Percentiles rank a stretch among this genome's conserved stretches.
Evolutionary conservation across 2,113 vertebrate species (phyloP).

Genomic region (Lanius collurio): DNA sequence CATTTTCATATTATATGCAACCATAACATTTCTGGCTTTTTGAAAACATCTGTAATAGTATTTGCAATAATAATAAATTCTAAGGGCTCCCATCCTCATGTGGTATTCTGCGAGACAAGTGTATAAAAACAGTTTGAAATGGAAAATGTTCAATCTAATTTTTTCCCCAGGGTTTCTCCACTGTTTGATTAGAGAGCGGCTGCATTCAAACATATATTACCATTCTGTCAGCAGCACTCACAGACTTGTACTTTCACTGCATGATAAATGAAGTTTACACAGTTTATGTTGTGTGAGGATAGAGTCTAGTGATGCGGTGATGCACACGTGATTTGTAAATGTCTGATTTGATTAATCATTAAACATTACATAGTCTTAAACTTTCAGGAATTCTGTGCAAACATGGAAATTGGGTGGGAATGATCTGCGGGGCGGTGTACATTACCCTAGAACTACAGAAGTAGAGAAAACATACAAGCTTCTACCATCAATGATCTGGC

Average conservation of each 20-base stretch:
- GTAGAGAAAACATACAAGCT: neutral
- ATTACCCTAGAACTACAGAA: neutral
- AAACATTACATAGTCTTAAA: neutral
- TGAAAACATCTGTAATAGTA: neutral
- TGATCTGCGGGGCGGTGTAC: neutral
- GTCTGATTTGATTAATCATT: slow-evolving; percentile 13
- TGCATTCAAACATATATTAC: slow-evolving; percentile 24
- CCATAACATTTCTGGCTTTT: neutral
- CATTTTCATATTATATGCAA: neutral
- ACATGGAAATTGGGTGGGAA: neutral
- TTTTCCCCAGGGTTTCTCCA: slow-evolving; percentile 13
- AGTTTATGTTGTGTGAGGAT: neutral
- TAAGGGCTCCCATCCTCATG: neutral
- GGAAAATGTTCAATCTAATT: slow-evolving; percentile 36
- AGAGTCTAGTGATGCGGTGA: neutral
- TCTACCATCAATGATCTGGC: neutral
- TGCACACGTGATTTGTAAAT: neutral
- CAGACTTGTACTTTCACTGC: slow-evolving; percentile 22
- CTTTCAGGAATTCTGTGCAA: neutral
- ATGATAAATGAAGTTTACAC: slow-evolving; percentile 49
- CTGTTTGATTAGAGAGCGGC: slow-evolving; percentile 50
- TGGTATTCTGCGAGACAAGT: neutral
- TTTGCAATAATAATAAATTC: slow-evolving; percentile 34
- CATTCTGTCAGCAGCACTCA: neutral
- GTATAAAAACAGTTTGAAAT: slow-evolving; percentile 42